Evolutionary conservation across 2,797 vertebrate genomes (phyloP).

Genomic region (Phylloscopus collybita): DNA sequence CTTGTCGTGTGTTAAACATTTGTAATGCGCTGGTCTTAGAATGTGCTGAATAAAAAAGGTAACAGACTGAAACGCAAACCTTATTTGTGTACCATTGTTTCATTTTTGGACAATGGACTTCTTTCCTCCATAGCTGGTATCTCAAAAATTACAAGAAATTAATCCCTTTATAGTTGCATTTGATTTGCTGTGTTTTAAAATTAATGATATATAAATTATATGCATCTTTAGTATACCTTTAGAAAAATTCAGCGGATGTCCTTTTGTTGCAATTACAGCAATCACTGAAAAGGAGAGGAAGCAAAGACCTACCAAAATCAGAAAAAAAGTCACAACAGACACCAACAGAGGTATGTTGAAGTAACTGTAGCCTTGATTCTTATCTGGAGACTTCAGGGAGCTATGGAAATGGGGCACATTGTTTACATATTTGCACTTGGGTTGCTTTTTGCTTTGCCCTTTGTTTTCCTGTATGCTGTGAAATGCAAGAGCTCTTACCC

Average conservation of each 20-base stretch:
- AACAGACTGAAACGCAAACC: neutral
- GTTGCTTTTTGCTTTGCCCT: neutral
- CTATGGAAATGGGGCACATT: neutral
- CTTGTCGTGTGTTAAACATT: neutral
- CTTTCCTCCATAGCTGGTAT: neutral
- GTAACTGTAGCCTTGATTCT: neutral
- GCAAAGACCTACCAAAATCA: conserved; percentile 90
- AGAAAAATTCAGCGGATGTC: neutral
- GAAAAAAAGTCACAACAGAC: conserved; percentile 91
- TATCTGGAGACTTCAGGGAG: neutral
- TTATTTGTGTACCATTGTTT: neutral
- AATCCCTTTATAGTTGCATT: neutral
- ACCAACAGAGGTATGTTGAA: conserved; percentile 86
- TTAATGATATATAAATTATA: neutral
- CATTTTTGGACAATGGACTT: neutral
- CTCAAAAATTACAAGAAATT: neutral
- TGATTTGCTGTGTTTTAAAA: neutral
- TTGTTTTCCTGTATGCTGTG: neutral
- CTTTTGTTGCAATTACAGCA: conserved; percentile 79
- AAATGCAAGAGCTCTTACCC: neutral
- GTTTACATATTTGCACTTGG: neutral
- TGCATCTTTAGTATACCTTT: neutral
- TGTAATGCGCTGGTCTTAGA: neutral
- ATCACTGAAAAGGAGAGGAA: conserved; percentile 94
- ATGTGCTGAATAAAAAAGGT: neutral